Evolutionary conservation across 2,113 vertebrate species (phyloP).

Genomic region (Camelus dromedarius): DNA sequence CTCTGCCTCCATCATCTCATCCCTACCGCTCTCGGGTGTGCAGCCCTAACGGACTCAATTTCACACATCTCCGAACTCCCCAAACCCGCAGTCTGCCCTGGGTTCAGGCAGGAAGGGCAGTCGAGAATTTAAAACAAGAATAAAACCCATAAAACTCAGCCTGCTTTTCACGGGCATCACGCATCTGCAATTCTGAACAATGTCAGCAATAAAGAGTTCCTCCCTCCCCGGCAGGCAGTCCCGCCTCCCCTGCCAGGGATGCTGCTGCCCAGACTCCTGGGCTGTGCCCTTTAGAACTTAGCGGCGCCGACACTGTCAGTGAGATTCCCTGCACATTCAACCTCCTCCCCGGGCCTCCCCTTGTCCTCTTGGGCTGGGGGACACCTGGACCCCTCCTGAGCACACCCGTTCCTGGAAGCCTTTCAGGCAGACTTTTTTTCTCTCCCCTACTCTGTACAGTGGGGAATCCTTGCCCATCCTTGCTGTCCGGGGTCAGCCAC

Average conservation of each 20-base stretch:
- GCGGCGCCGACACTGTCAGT: rapidly evolving
- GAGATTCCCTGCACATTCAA: background rate
- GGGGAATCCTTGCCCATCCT: background rate
- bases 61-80: background rate
- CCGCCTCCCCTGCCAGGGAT: background rate
- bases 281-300: background rate
- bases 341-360: background rate
- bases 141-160: background rate
- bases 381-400: background rate
- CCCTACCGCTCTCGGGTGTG: background rate
- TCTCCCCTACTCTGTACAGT: rapidly evolving
- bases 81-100: rapidly evolving
- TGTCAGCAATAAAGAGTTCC: background rate
- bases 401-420: background rate
- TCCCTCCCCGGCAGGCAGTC: background rate
- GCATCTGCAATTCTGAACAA: background rate
- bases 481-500: background rate
- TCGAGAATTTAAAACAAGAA: background rate
- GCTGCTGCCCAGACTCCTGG: rapidly evolving
- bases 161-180: background rate
- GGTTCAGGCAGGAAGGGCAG: background rate
- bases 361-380: background rate
- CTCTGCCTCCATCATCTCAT: rapidly evolving
- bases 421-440: background rate
- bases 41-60: background rate